Evolutionary conservation across 2,113 vertebrate genomes (phyloP).

Genomic region (Lutjanus erythropterus): DNA sequence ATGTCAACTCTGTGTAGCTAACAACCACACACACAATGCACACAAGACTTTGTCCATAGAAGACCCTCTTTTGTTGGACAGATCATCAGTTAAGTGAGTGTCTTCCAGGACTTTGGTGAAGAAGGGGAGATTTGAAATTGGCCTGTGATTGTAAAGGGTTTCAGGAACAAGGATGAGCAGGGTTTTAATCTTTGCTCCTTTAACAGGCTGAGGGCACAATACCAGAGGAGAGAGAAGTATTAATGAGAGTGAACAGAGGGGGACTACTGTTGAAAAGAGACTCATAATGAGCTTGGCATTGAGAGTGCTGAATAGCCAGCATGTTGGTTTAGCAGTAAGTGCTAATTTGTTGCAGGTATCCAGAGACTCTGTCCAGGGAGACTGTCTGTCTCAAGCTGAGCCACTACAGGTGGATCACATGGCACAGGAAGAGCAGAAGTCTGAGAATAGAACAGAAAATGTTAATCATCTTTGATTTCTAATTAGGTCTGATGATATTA

Average conservation of each 20-base stretch:
- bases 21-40: too few relatives aligned
- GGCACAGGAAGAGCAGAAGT: not conserved
- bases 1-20: not conserved
- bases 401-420: constrained; percentile 30
- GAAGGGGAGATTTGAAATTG: constrained; percentile 24
- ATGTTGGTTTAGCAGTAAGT: constrained; percentile 30
- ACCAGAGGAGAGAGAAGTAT: constrained; percentile 5
- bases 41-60: not conserved
- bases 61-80: not conserved
- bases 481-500: too few relatives aligned
- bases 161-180: constrained; percentile 17
- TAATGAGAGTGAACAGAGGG: constrained; percentile 28
- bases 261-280: constrained; percentile 5
- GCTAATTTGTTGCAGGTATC: constrained; percentile 40
- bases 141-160: constrained; percentile 26
- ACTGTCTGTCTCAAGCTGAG: constrained; percentile 16
- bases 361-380: constrained; percentile 15
- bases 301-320: not conserved
- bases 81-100: constrained; percentile 6
- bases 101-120: not conserved
- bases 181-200: constrained; percentile 42
- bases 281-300: constrained; percentile 28
- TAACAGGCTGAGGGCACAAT: constrained; percentile 30
- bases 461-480: too few relatives aligned
- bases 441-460: too few relatives aligned